phyloP scores from a whole-genome alignment of 2,888 invertebrate species.

The Ochlodes sylvanus region DNA sequence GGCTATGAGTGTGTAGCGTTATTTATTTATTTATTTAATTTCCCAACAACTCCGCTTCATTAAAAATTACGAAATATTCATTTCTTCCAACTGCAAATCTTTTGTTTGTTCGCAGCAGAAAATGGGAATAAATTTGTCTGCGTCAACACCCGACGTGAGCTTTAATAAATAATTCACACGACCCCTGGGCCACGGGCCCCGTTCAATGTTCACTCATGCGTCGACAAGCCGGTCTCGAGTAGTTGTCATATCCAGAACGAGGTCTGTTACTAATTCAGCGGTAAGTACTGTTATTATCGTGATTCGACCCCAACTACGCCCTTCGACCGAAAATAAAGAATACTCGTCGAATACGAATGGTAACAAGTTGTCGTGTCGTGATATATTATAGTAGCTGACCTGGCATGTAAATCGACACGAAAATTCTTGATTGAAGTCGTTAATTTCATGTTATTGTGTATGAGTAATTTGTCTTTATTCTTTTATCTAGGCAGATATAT shows the following conservation, averaged over 20 bases:
- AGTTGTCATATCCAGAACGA: slow-evolving; percentile 26
- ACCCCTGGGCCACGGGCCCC: slow-evolving; percentile 20
- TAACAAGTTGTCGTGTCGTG: slow-evolving; percentile 1
- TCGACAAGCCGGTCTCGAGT: slow-evolving; percentile 32
- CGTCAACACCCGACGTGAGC: slow-evolving; percentile 26
- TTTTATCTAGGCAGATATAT: too few species aligned
- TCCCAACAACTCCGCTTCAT: neutral
- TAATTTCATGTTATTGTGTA: too few species aligned
- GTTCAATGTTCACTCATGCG: slow-evolving; percentile 38
- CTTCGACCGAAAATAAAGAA: slow-evolving; percentile 9
- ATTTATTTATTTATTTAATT: too few species aligned
- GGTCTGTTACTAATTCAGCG: slow-evolving; percentile 22
- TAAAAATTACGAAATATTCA: slow-evolving; percentile 2
- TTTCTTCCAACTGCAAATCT: slow-evolving; percentile 3
- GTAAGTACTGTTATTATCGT: slow-evolving; percentile 27
- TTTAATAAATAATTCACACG: slow-evolving; percentile 35
- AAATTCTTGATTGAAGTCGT: too few species aligned
- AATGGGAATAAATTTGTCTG: slow-evolving; percentile 30
- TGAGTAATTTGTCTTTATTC: too few species aligned
- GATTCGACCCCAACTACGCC: slow-evolving; percentile 18
- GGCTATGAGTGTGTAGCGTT: too few species aligned
- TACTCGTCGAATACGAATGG: neutral
- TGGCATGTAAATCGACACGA: too few species aligned
- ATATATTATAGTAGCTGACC: too few species aligned
- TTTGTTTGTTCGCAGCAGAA: neutral